Base-by-base conservation (phyloP, 92 coral and sea anemone species). In the Diadumene lineata region DNA sequence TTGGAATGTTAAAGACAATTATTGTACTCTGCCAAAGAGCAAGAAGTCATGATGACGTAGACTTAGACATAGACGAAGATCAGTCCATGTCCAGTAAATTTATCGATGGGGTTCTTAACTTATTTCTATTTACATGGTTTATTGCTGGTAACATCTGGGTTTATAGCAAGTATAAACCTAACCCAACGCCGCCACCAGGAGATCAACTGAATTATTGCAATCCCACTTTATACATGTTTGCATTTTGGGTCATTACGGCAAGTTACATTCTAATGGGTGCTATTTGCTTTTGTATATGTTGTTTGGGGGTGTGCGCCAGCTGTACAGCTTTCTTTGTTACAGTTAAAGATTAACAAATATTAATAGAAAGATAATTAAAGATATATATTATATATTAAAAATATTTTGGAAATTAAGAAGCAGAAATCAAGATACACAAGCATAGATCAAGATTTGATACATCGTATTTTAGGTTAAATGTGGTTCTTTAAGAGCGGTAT, bases 131-230 rank as follows among this genome's bases (percentile, higher is more conserved):
- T 64, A 92, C 99, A 0, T 96, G 99, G 99, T 96, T 96, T 71
- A 96, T 96, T n/a, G 99, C 99, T 43, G 99, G 99, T 18, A 96
- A 96, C 70, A 92, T 96, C 67, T 96, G 99, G 99, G 99, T 96
- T 8, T 96, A 96, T 73, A 86, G 97, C 69, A 90, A 96, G 66
- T 96, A 96, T 72, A 84, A 87, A 43, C 97, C 99, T 1, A 92
- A 96, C 43, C 93, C 93, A 64, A 73, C 64, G 32, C 97, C 97
- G 1, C 93, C 97, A 11, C 78, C 92, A 22, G 80, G 86, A 19
- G 96, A 96, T 69, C 89, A 96, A 4, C 75, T 84, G 77, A 87
- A 96, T 91, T 96, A 92, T 60, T 96, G 99, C 70, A 82, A 96
- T 64, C 99, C 97, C n/a, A 92, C 99, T 7, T 84, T 96, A 18